Evolutionary conservation across 2,888 invertebrate species (phyloP), one percentile per base, ranked within the genome.

Genomic region (Torymus aiolomorphi): DNA sequence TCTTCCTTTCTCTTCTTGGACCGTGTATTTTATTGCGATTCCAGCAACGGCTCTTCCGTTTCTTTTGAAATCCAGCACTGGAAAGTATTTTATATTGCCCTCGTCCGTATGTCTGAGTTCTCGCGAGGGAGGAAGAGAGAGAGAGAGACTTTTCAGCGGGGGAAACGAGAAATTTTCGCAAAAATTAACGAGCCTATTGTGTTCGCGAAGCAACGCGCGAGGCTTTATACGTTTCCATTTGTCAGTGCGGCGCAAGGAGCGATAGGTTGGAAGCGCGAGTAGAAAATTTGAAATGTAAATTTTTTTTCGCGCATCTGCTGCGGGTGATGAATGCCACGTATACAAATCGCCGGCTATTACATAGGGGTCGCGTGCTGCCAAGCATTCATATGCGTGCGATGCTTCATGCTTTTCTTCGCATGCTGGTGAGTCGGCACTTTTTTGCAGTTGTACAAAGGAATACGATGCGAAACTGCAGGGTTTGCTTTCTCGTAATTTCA

Each of bases 101-200:
- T 42, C 42, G 42, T 42, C 42, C 42, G 24, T n/a, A n/a, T 54
- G 12, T 31, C 14, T 57, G 3, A 11, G 20, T 20, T 59, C 5
- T 18, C n/a, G 31, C 3, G 59, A 49, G 71, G 10, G 20, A 61
- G 72, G 2, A 13, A 18, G 49, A 12, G 31, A 13, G 10, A 11
- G 56, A 31, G 57, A 49, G 49, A 49, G 31, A 16, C 59, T 20
- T 62, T 62, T 62, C 31, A 20, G 24, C 42, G 16, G 13, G 11
- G 12, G 20, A 61, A 14, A 20, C 16, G 67, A 16, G 51, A 67
- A 69, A 74, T 66, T 79, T 71, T 31, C 16, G 20, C 56, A 65
- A 71, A 70, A 65, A 65, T 65, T 73, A 71, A 78, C 78, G 70
- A 75, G 65, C 65, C 71, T 14, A 75, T 76, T 76, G 76, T 76